Evolutionary conservation across 1,140 invertebrate species (phyloP).

Genomic region (Prorops nasuta): DNA sequence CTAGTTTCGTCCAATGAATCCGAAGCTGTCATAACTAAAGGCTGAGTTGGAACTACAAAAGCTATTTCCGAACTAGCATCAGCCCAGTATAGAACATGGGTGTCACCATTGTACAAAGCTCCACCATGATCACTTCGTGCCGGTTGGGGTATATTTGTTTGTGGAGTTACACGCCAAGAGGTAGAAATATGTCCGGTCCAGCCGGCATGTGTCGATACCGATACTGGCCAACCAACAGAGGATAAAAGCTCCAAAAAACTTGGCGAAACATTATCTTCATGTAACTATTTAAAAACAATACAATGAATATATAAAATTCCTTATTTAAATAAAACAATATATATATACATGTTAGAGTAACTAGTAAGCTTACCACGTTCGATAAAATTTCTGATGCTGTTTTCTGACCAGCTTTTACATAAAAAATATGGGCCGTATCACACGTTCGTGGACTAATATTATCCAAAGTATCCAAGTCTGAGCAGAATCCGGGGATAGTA

Average conservation of each 20-base stretch:
- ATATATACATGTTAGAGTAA: not conserved
- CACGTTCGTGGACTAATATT: constrained; percentile 78
- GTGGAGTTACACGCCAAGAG: constrained; percentile 66
- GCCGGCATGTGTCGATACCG: constrained; percentile 77
- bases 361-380: constrained; percentile 68
- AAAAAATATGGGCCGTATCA: constrained; percentile 94
- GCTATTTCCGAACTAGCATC: constrained; percentile 92
- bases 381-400: constrained; percentile 74
- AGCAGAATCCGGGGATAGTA: constrained; percentile 67
- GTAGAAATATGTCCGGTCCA: constrained; percentile 87
- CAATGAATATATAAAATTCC: too few species aligned
- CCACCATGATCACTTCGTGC: constrained; percentile 59
- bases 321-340: not conserved
- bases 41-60: constrained; percentile 85
- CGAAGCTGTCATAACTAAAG: constrained; percentile 41
- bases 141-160: constrained; percentile 36
- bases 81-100: constrained; percentile 90
- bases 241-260: constrained; percentile 79
- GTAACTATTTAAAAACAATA: constrained; percentile 33
- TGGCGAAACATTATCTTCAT: constrained; percentile 61
- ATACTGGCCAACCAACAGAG: constrained; percentile 84
- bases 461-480: constrained; percentile 74
- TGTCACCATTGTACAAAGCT: constrained; percentile 70
- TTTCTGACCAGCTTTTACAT: constrained; percentile 84
- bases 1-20: constrained; percentile 39